Percentiles rank a stretch among this genome's conserved stretches.
phyloP scores from a whole-genome alignment of 2,888 invertebrate species.

The Isotomurus palustris region DNA sequence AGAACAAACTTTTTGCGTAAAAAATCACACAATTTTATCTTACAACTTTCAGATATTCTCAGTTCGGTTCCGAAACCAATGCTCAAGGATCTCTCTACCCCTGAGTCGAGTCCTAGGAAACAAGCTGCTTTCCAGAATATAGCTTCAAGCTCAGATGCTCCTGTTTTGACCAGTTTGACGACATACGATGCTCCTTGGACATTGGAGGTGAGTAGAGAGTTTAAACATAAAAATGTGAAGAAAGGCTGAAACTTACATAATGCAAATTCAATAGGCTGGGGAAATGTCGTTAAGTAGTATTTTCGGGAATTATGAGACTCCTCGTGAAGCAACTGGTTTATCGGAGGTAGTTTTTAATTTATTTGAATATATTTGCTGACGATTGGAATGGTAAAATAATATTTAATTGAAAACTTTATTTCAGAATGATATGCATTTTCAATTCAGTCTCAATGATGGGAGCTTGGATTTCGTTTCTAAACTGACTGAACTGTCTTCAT shows the following conservation, averaged over 20 bases:
- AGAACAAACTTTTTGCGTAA: no score
- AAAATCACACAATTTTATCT: no score
- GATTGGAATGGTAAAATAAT: background rate
- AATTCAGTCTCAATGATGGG: slow-evolving; percentile 36
- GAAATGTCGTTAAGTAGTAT: slow-evolving; percentile 26
- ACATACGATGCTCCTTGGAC: slow-evolving; percentile 10
- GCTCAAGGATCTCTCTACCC: slow-evolving; percentile 7
- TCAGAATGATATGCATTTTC: slow-evolving; percentile 37
- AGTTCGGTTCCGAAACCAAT: slow-evolving; percentile 13
- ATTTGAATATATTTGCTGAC: background rate
- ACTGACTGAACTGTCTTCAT: slow-evolving; percentile 16
- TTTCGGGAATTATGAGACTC: slow-evolving; percentile 17
- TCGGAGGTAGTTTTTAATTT: slow-evolving; percentile 10
- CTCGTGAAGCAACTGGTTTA: slow-evolving; percentile 7
- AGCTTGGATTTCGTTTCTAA: slow-evolving; percentile 37
- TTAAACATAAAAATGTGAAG: no score
- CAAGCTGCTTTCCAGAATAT: background rate
- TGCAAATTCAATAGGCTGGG: slow-evolving; percentile 12
- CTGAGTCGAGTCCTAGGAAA: slow-evolving; percentile 12
- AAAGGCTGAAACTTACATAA: no score
- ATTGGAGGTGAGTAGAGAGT: background rate
- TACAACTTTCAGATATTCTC: slow-evolving; percentile 18
- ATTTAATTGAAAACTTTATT: slow-evolving; percentile 3
- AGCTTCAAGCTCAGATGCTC: slow-evolving; percentile 8
- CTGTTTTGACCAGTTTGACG: slow-evolving; percentile 2